Evolutionary conservation across 2,797 vertebrate genomes (phyloP).

Genomic region (Momotus momota): DNA sequence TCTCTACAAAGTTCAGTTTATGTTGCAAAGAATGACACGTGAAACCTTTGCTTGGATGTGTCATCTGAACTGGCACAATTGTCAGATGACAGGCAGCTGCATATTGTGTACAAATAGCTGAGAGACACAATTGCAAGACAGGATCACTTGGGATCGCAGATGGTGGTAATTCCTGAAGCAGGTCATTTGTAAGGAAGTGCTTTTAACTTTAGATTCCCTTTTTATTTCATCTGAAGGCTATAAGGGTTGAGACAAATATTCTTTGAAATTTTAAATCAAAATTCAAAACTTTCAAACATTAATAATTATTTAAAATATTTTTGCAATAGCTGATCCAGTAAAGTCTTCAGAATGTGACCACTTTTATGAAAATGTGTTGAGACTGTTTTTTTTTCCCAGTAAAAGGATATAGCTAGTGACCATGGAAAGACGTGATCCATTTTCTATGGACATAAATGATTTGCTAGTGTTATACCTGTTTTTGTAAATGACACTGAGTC

Average conservation of each 20-base stretch:
- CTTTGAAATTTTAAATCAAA: not conserved
- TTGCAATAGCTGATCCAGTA: not conserved
- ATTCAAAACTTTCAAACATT: not conserved
- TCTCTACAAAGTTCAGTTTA: constrained; percentile 52
- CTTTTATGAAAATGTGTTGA: not conserved
- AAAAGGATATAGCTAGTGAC: not conserved
- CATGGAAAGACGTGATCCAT: not conserved
- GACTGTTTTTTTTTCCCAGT: not conserved
- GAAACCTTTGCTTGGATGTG: constrained; percentile 43
- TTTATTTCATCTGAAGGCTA: not conserved
- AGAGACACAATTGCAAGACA: not conserved
- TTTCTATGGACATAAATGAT: not conserved
- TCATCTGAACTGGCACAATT: constrained; percentile 18
- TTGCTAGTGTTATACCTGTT: not conserved
- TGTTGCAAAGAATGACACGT: constrained; percentile 41
- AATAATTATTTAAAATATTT: not conserved
- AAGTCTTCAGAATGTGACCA: not conserved
- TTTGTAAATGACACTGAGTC: not conserved
- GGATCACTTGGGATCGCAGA: not conserved
- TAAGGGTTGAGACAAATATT: not conserved
- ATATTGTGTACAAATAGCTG: not conserved
- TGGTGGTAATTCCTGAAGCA: not conserved
- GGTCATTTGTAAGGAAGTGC: not conserved
- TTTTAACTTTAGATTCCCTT: not conserved
- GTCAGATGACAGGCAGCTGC: not conserved